Evolutionary conservation across 1,140 invertebrate species (phyloP).

Genomic region (Saccostrea echinata): DNA sequence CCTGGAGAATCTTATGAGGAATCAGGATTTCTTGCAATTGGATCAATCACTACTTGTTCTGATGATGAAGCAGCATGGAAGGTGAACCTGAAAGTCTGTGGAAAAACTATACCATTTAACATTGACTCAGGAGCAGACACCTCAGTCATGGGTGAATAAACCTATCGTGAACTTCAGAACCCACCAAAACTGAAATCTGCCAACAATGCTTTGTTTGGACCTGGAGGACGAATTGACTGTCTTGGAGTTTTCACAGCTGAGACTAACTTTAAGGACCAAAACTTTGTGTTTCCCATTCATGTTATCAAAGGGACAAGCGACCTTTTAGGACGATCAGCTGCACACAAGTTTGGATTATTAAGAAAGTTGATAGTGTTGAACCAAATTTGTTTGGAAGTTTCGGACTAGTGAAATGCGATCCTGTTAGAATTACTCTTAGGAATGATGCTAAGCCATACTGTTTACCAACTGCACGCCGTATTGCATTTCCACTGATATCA

Average conservation of each 20-base stretch:
- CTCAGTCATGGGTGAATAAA: neutral
- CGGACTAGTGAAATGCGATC: constrained; percentile 31
- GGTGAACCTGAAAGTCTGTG: constrained; percentile 33
- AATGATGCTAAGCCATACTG: constrained; percentile 44
- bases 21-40: neutral
- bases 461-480: constrained; percentile 39
- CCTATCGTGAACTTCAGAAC: neutral
- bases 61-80: constrained; percentile 2
- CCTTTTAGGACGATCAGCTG: no score
- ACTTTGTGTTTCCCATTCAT: neutral
- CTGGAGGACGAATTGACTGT: neutral
- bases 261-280: neutral
- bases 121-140: constrained; percentile 46
- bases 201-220: neutral
- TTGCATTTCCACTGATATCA: constrained; percentile 61
- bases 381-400: constrained; percentile 11
- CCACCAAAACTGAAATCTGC: neutral
- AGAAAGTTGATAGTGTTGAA: neutral
- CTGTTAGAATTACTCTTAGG: constrained; percentile 38
- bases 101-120: constrained; percentile 10
- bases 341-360: no score
- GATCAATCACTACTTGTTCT: constrained; percentile 18
- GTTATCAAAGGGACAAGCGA: no score
- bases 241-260: constrained; percentile 19
- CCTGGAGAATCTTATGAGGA: neutral